Evolutionary conservation across 1,140 invertebrate genomes (phyloP).

Genomic region (Hyles vespertilio): DNA sequence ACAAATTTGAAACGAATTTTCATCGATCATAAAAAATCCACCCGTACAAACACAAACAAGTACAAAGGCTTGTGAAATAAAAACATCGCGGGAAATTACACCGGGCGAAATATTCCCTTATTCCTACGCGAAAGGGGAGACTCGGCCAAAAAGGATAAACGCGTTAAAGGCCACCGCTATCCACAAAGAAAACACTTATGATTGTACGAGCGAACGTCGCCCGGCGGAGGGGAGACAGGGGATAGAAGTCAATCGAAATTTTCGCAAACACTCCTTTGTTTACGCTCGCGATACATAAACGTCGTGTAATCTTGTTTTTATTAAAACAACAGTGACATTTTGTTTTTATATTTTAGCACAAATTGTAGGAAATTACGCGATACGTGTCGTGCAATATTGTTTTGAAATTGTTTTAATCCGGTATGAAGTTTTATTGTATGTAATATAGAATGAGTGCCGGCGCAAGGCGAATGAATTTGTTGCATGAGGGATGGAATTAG

Average conservation of each 20-base stretch:
- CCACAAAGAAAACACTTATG: constrained; percentile 71
- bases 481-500: too few species aligned
- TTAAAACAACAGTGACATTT: constrained; percentile 3
- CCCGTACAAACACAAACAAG: constrained; percentile 1
- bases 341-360: background rate
- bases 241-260: constrained; percentile 58
- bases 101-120: background rate
- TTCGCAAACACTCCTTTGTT: constrained; percentile 30
- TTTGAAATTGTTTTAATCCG: constrained; percentile 2
- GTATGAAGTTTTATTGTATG: too few species aligned
- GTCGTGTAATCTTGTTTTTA: constrained; percentile 1
- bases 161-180: constrained; percentile 65
- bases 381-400: background rate
- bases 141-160: constrained; percentile 60
- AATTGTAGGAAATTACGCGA: constrained; percentile 1
- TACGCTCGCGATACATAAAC: constrained; percentile 2
- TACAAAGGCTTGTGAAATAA: constrained; percentile 5
- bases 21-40: background rate
- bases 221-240: constrained; percentile 21
- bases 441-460: too few species aligned
- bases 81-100: constrained; percentile 10
- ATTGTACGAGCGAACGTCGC: constrained; percentile 32
- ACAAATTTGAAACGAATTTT: background rate
- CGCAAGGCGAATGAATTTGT: too few species aligned
- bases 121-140: constrained; percentile 32